Conservation (phyloP, 2,888 invertebrate genomes). For the Sialis fuliginosa region DNA sequence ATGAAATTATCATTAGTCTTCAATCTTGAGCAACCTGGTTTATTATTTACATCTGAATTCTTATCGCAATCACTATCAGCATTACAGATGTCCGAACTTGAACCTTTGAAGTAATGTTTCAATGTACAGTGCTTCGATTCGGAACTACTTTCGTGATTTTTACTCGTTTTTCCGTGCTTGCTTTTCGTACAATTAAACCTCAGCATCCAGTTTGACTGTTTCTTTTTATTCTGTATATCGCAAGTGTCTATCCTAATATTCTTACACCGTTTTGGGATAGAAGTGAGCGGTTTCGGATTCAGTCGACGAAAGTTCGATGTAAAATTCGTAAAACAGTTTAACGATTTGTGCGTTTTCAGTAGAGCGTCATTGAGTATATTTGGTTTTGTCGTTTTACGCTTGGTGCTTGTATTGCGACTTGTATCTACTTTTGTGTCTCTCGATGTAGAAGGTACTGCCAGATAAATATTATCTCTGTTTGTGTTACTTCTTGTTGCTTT, state of each 20-base stretch:
- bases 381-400: no score
- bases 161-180: conserved; percentile 17
- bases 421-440: no score
- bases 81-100: background rate
- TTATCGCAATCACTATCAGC: conserved; percentile 19
- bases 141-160: conserved; percentile 2
- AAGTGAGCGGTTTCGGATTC: background rate
- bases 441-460: no score
- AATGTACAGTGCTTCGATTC: background rate
- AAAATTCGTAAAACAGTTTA: background rate
- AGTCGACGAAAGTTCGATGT: conserved; percentile 2
- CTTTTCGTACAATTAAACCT: conserved; percentile 21
- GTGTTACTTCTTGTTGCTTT: no score
- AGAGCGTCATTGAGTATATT: no score
- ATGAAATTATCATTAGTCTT: background rate
- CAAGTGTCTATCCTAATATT: background rate
- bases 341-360: background rate
- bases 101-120: background rate
- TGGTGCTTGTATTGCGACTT: no score
- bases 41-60: background rate
- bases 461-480: no score
- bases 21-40: background rate
- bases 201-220: conserved; percentile 23
- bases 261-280: background rate
- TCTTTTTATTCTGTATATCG: conserved; percentile 12